Percentiles rank a stretch among this genome's conserved stretches.
Evolutionary conservation across 2,888 invertebrate species (phyloP).

Genomic region (Unio delphinus): DNA sequence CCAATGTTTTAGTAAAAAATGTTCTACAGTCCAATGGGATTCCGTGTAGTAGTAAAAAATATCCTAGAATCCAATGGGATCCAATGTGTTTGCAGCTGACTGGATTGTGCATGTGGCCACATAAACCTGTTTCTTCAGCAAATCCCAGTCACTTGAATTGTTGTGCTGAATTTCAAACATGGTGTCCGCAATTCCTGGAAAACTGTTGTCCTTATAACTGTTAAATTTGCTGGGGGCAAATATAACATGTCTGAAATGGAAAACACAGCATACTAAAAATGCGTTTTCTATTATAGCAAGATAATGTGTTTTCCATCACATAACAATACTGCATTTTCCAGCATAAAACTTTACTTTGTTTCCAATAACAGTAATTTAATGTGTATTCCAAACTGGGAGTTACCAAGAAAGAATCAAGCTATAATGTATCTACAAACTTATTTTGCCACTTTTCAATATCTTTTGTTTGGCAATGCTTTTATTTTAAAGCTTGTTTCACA

Average conservation of each 20-base stretch:
- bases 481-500: too few relatives aligned
- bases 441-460: too few relatives aligned
- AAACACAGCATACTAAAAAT: not conserved
- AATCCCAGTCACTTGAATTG: constrained; percentile 37
- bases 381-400: too few relatives aligned
- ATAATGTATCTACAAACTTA: too few relatives aligned
- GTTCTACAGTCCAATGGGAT: too few relatives aligned
- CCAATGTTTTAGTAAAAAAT: too few relatives aligned
- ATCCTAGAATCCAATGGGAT: constrained; percentile 32
- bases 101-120: constrained; percentile 43
- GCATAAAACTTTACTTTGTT: too few relatives aligned
- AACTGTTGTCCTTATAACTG: constrained; percentile 50
- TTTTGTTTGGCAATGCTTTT: too few relatives aligned
- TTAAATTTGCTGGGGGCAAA: constrained; percentile 64
- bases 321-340: too few relatives aligned
- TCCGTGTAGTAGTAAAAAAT: too few relatives aligned
- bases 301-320: not conserved
- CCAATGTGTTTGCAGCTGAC: constrained; percentile 41
- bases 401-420: too few relatives aligned
- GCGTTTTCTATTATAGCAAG: not conserved
- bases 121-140: constrained; percentile 45
- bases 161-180: constrained; percentile 45
- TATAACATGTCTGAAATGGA: constrained; percentile 59
- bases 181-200: constrained; percentile 60
- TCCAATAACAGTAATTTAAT: too few relatives aligned